phyloP scores from a whole-genome alignment of 2,113 vertebrate genomes.

The Heptranchias perlo region DNA sequence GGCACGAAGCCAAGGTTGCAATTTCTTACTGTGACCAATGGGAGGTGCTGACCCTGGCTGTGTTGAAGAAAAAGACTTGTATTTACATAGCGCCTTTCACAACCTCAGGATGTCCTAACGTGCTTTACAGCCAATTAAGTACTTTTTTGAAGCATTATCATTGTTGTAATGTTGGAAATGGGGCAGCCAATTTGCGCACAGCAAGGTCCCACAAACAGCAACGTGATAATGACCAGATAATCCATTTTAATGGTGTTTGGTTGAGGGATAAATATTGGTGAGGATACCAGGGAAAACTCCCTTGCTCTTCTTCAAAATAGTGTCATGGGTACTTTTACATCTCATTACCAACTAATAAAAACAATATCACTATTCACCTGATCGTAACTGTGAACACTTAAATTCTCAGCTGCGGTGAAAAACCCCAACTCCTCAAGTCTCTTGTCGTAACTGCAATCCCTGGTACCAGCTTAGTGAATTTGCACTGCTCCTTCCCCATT shows the following conservation, averaged over 20 bases:
- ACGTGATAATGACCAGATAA: neutral
- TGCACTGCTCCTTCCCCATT: no score
- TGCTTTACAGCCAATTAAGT: neutral
- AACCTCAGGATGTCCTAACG: neutral
- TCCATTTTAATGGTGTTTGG: neutral
- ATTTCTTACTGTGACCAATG: no score
- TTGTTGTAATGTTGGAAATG: neutral
- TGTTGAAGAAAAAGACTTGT: neutral
- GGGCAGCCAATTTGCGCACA: neutral
- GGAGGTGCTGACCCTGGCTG: no score
- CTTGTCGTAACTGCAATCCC: no score
- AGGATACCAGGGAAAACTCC: neutral
- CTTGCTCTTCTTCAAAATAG: neutral
- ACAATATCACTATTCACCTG: no score
- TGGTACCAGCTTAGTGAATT: no score
- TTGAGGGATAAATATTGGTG: neutral
- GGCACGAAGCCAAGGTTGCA: no score
- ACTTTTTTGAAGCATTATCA: neutral
- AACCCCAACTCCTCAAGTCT: no score
- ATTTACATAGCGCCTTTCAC: neutral
- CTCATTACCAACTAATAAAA: no score
- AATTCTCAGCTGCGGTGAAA: no score
- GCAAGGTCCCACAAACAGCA: neutral
- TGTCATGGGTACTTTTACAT: neutral
- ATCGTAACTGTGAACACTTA: no score